Base-by-base conservation (phyloP, 1,140 invertebrate genomes). In the Pentalonia nigronervosa region DNA sequence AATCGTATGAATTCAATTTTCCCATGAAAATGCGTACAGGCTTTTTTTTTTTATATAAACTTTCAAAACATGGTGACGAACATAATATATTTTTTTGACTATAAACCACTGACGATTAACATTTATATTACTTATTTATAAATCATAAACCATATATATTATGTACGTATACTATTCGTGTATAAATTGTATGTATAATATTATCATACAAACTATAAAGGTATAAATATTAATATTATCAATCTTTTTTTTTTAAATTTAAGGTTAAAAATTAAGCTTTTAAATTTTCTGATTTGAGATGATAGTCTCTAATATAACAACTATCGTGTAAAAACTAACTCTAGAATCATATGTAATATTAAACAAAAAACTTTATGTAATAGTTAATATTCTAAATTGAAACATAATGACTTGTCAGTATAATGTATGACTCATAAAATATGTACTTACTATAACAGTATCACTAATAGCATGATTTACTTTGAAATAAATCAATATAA, bases 51-150 rank as follows among this genome's bases (percentile, higher is more conserved):
- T 84, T 45, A 23, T 84, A 84, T 14, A 84, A 84, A 84, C 21
- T 41, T 84, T 25, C 21, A 41, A 0, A 23, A 83, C 36, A 2
- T 7, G 34, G 34, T 20, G 7, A 41, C 20, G 34, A 41, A 84
- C 45, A 30, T 41, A 25, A 41, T 41, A 30, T 41, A 41, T 41
- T 84, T 23, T 84, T 41, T 84, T 21, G 23, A 41, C 83, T 14
- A 45, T 84, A 84, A 11, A 45, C 36, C 23, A 84, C 3, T 41
- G 50, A 41, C 23, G 21, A 84, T 84, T 84, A 84, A 84, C 83
- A 84, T 84, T 84, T 84, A 25, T 84, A 84, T 84, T 84, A 45
- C 83, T 84, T 84, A 84, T 84, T 84, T 41, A 45, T 84, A 84
- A 25, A 23, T 41, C 81, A 45, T 41, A 84, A 25, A 11, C 83